These are phyloP conservation scores for Babylonia areolata DNA, from an alignment of 1,140 invertebrate species.

Conservation along the genomic window DNA sequence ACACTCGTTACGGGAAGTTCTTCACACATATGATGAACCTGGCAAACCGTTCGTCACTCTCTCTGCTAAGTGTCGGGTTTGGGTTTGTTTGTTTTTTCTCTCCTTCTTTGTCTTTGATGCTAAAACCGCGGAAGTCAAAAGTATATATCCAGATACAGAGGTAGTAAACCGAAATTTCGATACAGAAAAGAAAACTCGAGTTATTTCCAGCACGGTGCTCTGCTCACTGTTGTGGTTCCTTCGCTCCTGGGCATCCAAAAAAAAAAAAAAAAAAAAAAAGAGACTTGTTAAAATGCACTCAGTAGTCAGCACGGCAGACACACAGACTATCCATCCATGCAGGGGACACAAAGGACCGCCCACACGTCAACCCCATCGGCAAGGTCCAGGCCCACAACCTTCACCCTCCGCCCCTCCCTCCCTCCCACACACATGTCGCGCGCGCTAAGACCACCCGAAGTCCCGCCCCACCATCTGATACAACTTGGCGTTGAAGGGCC, in stretches of 20 bases:
- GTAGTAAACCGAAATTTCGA: not conserved
- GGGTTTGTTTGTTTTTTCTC: not conserved
- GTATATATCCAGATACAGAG: not conserved
- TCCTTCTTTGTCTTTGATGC: not conserved
- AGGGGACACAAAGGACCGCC: no score
- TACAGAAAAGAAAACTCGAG: not conserved
- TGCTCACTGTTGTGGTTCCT: not conserved
- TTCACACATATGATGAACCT: not conserved
- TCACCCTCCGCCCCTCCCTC: not conserved
- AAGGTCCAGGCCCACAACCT: not conserved
- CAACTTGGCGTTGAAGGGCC: conserved; percentile 93
- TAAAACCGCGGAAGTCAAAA: no score
- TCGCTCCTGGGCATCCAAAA: not conserved
- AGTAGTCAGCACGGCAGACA: no score
- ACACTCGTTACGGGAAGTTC: no score
- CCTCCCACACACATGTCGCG: no score
- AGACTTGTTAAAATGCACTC: no score
- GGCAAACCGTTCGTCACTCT: not conserved
- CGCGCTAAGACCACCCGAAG: conserved; percentile 85
- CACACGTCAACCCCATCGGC: not conserved
- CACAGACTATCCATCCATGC: no score
- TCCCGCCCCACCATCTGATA: conserved; percentile 91
- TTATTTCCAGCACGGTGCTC: not conserved
- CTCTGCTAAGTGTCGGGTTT: no score
- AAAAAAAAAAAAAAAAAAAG: no score